Conservation (phyloP, 2,797 vertebrate genomes). For the Sparidentex hasta region DNA sequence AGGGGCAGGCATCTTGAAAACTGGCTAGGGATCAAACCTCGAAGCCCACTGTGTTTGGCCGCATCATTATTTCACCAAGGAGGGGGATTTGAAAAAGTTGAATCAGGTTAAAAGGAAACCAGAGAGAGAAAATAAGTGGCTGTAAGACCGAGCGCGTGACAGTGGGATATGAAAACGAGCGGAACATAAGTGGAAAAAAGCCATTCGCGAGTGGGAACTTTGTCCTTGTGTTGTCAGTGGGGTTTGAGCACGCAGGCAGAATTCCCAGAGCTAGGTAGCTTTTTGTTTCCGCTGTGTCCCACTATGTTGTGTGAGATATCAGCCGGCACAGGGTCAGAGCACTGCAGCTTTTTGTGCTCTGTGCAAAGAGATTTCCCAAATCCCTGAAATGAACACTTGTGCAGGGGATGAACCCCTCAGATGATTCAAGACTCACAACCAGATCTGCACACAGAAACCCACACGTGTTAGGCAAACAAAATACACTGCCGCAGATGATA, state of each 20-base stretch:
- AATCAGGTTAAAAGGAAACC: constrained; percentile 60
- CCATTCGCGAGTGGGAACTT: constrained; percentile 45
- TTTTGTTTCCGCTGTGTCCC: constrained; percentile 59
- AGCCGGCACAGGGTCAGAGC: constrained; percentile 64
- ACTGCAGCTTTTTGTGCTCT: constrained; percentile 58
- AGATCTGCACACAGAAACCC: constrained; percentile 34
- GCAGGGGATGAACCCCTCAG: constrained; percentile 50
- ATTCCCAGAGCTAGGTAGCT: constrained; percentile 34
- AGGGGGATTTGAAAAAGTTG: constrained; percentile 42
- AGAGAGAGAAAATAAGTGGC: constrained; percentile 33
- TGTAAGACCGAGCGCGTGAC: constrained; percentile 26
- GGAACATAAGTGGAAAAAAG: constrained; percentile 16
- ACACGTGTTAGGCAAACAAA: constrained; percentile 12
- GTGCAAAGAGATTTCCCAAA: constrained; percentile 67
- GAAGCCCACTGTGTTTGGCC: constrained; percentile 37
- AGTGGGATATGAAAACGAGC: constrained; percentile 20
- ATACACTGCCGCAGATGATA: neutral
- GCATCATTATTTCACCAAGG: constrained; percentile 63
- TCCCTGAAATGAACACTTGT: constrained; percentile 70
- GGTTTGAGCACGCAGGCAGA: constrained; percentile 45
- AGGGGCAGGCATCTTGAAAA: constrained; percentile 52
- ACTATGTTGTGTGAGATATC: constrained; percentile 67
- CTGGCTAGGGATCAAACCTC: constrained; percentile 45
- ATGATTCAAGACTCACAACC: constrained; percentile 33
- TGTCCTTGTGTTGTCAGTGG: constrained; percentile 65